A percentile compares a stretch with the other conserved stretches of the same genome.
phyloP scores from a whole-genome alignment of 1,140 invertebrate species.

The Heliconius hermathena region DNA sequence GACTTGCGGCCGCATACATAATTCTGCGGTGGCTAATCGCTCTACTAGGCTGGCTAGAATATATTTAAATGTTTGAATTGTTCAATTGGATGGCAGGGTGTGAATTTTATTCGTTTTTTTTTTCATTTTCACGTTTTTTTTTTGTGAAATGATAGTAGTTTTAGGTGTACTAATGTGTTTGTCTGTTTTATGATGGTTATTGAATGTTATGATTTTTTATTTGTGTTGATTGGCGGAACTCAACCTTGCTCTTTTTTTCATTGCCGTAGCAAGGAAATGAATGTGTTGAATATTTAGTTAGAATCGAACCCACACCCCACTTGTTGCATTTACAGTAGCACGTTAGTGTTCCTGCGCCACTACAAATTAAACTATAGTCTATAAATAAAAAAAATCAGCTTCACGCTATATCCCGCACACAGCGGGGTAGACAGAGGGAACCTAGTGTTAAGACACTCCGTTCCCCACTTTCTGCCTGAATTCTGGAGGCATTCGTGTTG shows the following conservation, averaged over 20 bases:
- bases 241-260: not conserved
- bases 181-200: not conserved
- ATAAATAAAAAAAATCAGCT: too few species aligned
- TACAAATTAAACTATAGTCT: too few species aligned
- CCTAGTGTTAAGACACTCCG: too few species aligned
- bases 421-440: too few species aligned
- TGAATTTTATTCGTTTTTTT: not conserved
- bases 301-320: too few species aligned
- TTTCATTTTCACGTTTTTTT: not conserved
- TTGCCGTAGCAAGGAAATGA: not conserved
- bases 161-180: not conserved
- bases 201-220: too few species aligned
- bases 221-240: not conserved
- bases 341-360: too few species aligned
- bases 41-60: constrained; percentile 40
- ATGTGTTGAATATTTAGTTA: not conserved
- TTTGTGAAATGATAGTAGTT: not conserved
- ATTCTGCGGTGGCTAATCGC: constrained; percentile 50
- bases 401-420: too few species aligned
- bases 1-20: constrained; percentile 46
- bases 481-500: too few species aligned
- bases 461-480: too few species aligned
- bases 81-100: constrained; percentile 19
- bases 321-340: too few species aligned
- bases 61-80: constrained; percentile 35